Base-by-base conservation (phyloP, 1,140 invertebrate genomes). In the Lanistes nyassanus region DNA sequence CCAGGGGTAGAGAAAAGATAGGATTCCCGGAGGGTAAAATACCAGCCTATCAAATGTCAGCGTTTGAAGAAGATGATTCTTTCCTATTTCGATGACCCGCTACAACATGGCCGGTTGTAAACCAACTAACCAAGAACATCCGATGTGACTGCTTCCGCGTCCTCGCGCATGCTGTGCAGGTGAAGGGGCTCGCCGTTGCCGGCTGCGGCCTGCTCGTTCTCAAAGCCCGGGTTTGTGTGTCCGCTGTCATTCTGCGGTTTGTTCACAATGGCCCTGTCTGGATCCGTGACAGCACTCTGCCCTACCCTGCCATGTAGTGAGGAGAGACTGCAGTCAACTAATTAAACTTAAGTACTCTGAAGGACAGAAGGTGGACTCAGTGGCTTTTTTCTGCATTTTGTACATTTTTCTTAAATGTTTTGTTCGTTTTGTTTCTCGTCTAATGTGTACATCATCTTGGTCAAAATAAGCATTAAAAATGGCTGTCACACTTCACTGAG, bases 81-180 rank as follows among this genome's bases (percentile, higher is more conserved):
- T 26, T 31, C 0, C 9, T 9, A 60, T 26, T 60, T 23, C n/a
- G 56, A 47, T 47, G 9, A 47, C 9, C 7, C 2, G 23, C 23
- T 60, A 16, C 56, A n/a, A 60, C 56, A n/a, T 31, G 56, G 9
- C 9, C 56, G 56, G n/a, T 23, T 7, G 23, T 60, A 9, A 60
- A 60, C 3, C n/a, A 26, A n/a, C 68, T 34, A 7, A 70, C 68
- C 68, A 16, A 70, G 53, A 55, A 70, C 23, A 34, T 70, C 65
- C 65, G 42, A 42, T 34, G 65, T 51, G 13, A 51, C 51, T 2
- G 19, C 31, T 31, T 69, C 68, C 13, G 68, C 56, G 29, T 29
- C 68, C 7, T 36, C 23, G 34, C 31, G 19, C 68, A 70, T 70
- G 31, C 2, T 53, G 5, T 51, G 42, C 19, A 69, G 13, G 3